Conservation (phyloP, 1,140 invertebrate species). For the Pteromalus puparum region DNA sequence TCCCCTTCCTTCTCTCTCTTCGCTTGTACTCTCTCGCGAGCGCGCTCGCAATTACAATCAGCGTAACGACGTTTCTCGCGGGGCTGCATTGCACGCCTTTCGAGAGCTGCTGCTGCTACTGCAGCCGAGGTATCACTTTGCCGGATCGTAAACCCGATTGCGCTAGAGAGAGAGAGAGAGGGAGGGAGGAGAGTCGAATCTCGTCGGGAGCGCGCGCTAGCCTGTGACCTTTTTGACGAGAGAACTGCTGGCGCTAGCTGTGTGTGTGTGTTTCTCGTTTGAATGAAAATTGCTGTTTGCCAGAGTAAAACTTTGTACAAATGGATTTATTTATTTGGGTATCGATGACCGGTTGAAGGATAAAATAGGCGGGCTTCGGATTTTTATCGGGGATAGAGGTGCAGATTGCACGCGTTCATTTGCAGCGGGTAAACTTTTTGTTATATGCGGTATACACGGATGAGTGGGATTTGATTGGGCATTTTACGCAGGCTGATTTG, state of each 20-base stretch:
- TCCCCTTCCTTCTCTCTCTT: not conserved
- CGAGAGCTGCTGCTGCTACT: not conserved
- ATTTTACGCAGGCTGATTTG: not conserved
- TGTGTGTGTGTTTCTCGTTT: not conserved
- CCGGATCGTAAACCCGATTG: constrained; percentile 38
- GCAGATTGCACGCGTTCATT: not conserved
- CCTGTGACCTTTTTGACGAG: constrained; percentile 13
- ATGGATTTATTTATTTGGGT: not conserved
- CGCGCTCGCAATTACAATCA: constrained; percentile 48
- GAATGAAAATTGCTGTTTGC: constrained; percentile 30
- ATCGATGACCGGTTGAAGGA: no score
- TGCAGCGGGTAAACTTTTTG: not conserved
- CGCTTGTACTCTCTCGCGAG: not conserved
- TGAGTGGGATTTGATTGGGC: not conserved
- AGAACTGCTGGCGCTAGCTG: not conserved
- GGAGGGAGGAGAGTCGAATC: not conserved
- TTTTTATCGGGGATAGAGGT: no score
- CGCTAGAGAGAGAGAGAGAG: not conserved
- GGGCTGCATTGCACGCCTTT: constrained; percentile 22
- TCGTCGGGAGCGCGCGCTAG: not conserved
- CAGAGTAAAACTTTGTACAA: not conserved
- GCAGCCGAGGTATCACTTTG: constrained; percentile 29
- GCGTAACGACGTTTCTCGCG: constrained; percentile 42
- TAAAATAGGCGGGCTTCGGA: no score
- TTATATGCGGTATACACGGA: not conserved